Base-by-base conservation (phyloP, 2,888 invertebrate species). In the Lampropteryx suffumata region DNA sequence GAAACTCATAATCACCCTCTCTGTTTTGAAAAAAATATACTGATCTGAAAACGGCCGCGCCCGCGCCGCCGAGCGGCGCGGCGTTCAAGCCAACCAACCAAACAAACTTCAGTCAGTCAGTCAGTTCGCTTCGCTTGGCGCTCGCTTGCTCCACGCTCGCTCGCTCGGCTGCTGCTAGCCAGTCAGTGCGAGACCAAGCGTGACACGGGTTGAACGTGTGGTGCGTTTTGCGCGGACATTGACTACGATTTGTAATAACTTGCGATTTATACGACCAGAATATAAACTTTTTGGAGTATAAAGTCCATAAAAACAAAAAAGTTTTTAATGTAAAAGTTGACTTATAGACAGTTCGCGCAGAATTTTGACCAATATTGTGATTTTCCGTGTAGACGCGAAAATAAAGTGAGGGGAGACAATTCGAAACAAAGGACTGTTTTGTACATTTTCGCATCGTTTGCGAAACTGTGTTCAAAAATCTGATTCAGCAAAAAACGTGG, bases 151-250 rank as follows among this genome's bases (percentile, higher is more conserved):
- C n/a, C n/a, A n/a, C n/a, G n/a, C n/a, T 48, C 35, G 65, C 58
- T 64, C 66, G 64, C 65, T 33, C 43, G 41, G n/a, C n/a, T n/a
- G n/a, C n/a, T n/a, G n/a, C n/a, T n/a, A n/a, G n/a, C 72, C 2
- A 17, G 17, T 83, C 90, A 91, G 91, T 91, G 84, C 89, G 90
- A 90, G 84, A 88, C 87, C 85, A 80, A 88, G 90, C 91, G 91
- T 90, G 84, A 86, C 90, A 87, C 88, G 90, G 89, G 87, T 85
- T 87, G 87, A 84, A 87, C 89, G 91, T 86, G 90, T 84, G 90
- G 90, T 89, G 90, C 88, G 84, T 89, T 86, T 90, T 90, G 86
- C 87, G 90, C 87, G 91, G 87, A 86, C 86, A 79, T 85, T 89
- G 85, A 89, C 84, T 79, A 82, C 86, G 88, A 87, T 82, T 82